These are phyloP conservation scores for Antheraea pernyi DNA, from an alignment of 1,140 invertebrate genomes.

Conservation along the genomic window DNA sequence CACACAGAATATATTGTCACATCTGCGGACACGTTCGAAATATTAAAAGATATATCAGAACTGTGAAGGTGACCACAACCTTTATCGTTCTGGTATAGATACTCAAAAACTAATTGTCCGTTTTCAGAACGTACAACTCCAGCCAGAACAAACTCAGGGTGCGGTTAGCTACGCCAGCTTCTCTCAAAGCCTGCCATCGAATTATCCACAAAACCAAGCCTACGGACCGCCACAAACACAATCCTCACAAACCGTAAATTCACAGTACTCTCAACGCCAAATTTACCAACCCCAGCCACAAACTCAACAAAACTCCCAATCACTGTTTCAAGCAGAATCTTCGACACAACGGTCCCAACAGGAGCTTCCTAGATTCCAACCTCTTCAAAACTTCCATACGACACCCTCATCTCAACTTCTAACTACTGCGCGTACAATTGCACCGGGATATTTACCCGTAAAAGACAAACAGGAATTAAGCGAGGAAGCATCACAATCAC, in stretches of 20 bases:
- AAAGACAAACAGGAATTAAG: not conserved
- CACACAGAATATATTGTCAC: not conserved
- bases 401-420: not conserved
- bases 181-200: slow-evolving; percentile 32
- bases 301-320: slow-evolving; percentile 8
- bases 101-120: slow-evolving; percentile 4
- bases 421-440: not conserved
- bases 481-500: not conserved
- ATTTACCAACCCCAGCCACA: slow-evolving; percentile 16
- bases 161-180: slow-evolving; percentile 54
- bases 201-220: slow-evolving; percentile 19
- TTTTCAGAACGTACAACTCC: slow-evolving; percentile 5
- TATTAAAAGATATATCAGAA: not conserved
- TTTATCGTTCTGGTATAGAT: not conserved
- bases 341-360: not conserved
- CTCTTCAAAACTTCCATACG: slow-evolving; percentile 1
- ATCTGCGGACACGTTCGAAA: not conserved
- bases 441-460: not conserved
- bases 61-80: not conserved
- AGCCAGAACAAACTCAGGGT: slow-evolving; percentile 28
- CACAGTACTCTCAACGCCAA: slow-evolving; percentile 23
- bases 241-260: not conserved
- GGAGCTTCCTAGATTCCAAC: not conserved
- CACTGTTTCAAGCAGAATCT: not conserved
- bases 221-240: slow-evolving; percentile 2